Evolutionary conservation across 2,113 vertebrate species (phyloP).

Genomic region (Apteryx owenii): DNA sequence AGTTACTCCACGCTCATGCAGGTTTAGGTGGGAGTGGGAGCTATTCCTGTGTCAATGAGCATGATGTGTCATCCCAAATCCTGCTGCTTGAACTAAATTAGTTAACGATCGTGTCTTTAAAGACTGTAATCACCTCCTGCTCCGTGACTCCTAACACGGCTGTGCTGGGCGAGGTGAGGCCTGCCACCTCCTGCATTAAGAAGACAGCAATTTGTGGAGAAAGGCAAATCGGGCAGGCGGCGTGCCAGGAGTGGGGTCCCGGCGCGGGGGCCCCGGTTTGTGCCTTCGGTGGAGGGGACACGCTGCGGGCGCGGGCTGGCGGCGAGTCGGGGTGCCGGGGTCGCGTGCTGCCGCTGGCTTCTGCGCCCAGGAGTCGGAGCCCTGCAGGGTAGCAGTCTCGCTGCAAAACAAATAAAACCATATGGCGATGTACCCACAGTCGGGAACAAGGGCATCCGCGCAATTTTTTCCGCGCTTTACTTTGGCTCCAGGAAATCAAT

Average conservation of each 20-base stretch:
- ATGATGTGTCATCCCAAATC: background rate
- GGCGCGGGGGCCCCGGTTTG: too few species aligned
- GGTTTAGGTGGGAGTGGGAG: background rate
- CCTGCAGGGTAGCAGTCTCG: fast-evolving
- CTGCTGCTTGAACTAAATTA: background rate
- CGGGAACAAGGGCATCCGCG: background rate
- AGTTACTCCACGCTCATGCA: too few species aligned
- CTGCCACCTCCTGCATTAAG: too few species aligned
- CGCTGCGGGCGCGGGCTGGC: background rate
- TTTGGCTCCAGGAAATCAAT: background rate
- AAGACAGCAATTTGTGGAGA: too few species aligned
- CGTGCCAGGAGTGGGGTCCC: too few species aligned
- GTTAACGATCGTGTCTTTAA: too few species aligned
- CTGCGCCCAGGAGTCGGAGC: fast-evolving
- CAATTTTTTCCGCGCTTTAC: background rate
- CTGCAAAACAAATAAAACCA: fast-evolving
- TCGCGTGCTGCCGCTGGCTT: too few species aligned
- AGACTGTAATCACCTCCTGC: background rate
- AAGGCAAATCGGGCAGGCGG: too few species aligned
- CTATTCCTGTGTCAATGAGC: background rate
- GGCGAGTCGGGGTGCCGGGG: too few species aligned
- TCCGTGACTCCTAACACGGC: fast-evolving
- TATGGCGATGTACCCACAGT: fast-evolving
- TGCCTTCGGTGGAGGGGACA: too few species aligned
- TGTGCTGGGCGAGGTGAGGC: background rate